phyloP scores from a whole-genome alignment of 2,888 invertebrate species.

The Orthosia cruda region DNA sequence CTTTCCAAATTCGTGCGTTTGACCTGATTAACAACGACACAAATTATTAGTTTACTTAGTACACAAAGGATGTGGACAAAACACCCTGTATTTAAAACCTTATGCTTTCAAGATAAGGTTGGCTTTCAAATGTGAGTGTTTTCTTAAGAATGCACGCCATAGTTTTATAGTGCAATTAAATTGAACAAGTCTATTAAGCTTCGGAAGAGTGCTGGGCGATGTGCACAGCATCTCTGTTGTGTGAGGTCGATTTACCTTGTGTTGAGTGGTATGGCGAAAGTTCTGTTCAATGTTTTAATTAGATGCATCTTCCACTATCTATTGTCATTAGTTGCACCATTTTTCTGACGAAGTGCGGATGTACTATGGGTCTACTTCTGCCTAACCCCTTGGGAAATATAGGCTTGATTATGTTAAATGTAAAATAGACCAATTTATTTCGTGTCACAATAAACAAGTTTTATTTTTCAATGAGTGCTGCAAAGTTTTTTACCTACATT shows the following conservation, averaged over 20 bases:
- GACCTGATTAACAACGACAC: constrained; percentile 77
- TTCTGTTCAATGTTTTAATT: background rate
- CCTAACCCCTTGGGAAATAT: no score
- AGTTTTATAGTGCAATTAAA: constrained; percentile 78
- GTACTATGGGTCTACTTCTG: no score
- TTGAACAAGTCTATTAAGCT: constrained; percentile 72
- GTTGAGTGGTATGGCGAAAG: background rate
- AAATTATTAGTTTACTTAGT: constrained; percentile 74
- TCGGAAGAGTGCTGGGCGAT: constrained; percentile 67
- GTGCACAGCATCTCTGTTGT: constrained; percentile 28
- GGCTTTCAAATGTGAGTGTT: constrained; percentile 25
- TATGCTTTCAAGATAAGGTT: constrained; percentile 9
- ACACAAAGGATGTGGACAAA: constrained; percentile 59
- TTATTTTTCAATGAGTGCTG: background rate
- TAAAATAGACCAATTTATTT: background rate
- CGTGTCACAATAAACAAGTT: background rate
- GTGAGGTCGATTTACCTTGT: constrained; percentile 38
- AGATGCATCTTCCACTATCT: background rate
- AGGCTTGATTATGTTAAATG: no score
- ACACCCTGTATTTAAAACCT: constrained; percentile 8
- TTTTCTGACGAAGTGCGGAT: no score
- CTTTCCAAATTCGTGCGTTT: constrained; percentile 70
- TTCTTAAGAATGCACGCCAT: constrained; percentile 44
- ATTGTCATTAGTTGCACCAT: background rate
- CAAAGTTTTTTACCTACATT: background rate